These are phyloP conservation scores for Channa striata DNA, from an alignment of 2,797 vertebrate species.

Conservation along the genomic window DNA sequence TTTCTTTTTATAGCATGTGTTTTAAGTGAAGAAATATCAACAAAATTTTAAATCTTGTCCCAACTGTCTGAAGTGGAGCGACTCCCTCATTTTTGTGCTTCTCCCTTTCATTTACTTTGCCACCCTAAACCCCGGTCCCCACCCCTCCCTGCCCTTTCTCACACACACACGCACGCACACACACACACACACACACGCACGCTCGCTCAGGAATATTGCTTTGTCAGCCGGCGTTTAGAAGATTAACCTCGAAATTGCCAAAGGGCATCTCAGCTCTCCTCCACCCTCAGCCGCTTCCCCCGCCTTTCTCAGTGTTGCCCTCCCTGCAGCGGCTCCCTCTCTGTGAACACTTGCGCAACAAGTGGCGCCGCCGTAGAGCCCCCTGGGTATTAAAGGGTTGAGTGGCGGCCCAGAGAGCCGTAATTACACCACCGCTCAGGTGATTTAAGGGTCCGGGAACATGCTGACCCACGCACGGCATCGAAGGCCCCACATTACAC, in stretches of 20 bases:
- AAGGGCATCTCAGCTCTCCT: slow-evolving; percentile 60
- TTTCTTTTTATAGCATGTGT: slow-evolving; percentile 12
- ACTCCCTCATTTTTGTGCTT: slow-evolving; percentile 23
- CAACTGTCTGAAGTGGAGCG: slow-evolving; percentile 31
- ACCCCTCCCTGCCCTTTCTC: slow-evolving; percentile 42
- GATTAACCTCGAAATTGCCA: slow-evolving; percentile 82
- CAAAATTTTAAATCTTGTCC: slow-evolving; percentile 26
- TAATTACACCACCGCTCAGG: slow-evolving; percentile 83
- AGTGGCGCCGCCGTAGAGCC: slow-evolving; percentile 81
- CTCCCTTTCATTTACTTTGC: slow-evolving; percentile 45
- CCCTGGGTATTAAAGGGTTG: slow-evolving; percentile 82
- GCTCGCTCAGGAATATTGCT: slow-evolving; percentile 66
- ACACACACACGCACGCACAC: slow-evolving; percentile 12
- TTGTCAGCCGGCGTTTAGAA: slow-evolving; percentile 82
- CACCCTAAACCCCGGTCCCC: slow-evolving; percentile 33
- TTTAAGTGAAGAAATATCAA: slow-evolving; percentile 36
- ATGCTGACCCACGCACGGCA: slow-evolving; percentile 78
- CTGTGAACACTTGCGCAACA: slow-evolving; percentile 78
- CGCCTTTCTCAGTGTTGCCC: slow-evolving; percentile 59
- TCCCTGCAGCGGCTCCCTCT: slow-evolving; percentile 60
- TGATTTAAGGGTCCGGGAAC: slow-evolving; percentile 80
- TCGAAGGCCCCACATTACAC: slow-evolving; percentile 55
- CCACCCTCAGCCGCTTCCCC: slow-evolving; percentile 44
- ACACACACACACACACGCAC: slow-evolving; percentile 30
- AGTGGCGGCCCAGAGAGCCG: slow-evolving; percentile 77